Percentiles rank a stretch among this genome's conserved stretches.
phyloP scores from a whole-genome alignment of 2,113 vertebrate genomes.

The Antigone vipio region DNA sequence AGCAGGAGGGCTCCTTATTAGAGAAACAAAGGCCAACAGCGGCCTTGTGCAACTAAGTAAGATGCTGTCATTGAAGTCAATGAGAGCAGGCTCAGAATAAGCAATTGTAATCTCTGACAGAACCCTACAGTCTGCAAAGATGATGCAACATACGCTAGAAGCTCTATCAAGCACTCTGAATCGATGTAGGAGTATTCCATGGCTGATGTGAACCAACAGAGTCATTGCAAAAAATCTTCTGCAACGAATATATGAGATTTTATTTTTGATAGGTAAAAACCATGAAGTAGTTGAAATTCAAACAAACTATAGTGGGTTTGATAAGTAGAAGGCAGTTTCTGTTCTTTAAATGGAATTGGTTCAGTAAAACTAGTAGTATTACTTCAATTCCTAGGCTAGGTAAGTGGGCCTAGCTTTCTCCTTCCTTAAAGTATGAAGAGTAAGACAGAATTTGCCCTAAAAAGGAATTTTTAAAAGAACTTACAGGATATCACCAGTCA shows the following conservation, averaged over 20 bases:
- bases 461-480: background rate
- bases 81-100: background rate
- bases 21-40: background rate
- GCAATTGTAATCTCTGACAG: background rate
- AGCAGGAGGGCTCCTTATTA: background rate
- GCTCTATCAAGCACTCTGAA: background rate
- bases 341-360: background rate
- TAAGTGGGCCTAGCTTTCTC: background rate
- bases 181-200: fast-evolving
- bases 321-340: background rate
- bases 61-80: background rate
- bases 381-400: background rate
- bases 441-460: background rate
- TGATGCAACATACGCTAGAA: background rate
- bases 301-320: background rate
- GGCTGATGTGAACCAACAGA: background rate
- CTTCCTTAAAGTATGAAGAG: background rate
- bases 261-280: background rate
- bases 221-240: background rate
- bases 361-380: background rate
- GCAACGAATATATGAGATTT: background rate
- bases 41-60: background rate
- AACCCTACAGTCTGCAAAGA: background rate
- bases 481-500: background rate
- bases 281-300: background rate